Evolutionary conservation across 1,140 invertebrate species (phyloP).

Genomic region (Eriocheir sinensis): DNA sequence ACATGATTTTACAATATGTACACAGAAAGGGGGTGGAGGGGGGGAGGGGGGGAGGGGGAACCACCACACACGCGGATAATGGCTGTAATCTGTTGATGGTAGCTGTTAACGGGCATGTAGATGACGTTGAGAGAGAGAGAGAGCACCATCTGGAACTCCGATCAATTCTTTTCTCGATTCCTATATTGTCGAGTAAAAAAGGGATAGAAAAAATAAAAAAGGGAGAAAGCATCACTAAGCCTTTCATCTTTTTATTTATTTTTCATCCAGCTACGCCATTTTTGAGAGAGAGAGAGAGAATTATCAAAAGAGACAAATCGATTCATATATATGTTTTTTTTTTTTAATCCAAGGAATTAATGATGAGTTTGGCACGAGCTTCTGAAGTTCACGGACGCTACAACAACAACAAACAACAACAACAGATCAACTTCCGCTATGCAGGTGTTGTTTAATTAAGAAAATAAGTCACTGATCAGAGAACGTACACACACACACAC

Average conservation of each 20-base stretch:
- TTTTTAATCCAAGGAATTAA: no score
- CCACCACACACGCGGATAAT: background rate
- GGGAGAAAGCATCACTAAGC: background rate
- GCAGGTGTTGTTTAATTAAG: background rate
- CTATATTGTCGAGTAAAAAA: background rate
- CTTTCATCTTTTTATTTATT: background rate
- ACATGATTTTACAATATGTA: slow-evolving; percentile 18
- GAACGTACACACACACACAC: no score
- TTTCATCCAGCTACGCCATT: slow-evolving; percentile 10
- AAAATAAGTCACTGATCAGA: background rate
- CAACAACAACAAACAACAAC: no score
- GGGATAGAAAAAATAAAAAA: background rate
- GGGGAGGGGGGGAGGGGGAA: background rate
- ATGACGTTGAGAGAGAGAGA: background rate
- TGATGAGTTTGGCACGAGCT: background rate
- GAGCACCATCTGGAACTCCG: background rate
- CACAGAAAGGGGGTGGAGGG: no score
- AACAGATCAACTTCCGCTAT: background rate
- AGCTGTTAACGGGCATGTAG: background rate
- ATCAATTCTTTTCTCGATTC: background rate
- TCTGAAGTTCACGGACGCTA: background rate
- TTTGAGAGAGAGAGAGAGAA: background rate
- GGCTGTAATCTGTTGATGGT: background rate
- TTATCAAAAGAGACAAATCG: no score
- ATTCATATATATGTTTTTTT: no score